Evolutionary conservation across 2,113 vertebrate species (phyloP), one percentile per base, ranked within the genome.

Genomic region (Scophthalmus maximus): DNA sequence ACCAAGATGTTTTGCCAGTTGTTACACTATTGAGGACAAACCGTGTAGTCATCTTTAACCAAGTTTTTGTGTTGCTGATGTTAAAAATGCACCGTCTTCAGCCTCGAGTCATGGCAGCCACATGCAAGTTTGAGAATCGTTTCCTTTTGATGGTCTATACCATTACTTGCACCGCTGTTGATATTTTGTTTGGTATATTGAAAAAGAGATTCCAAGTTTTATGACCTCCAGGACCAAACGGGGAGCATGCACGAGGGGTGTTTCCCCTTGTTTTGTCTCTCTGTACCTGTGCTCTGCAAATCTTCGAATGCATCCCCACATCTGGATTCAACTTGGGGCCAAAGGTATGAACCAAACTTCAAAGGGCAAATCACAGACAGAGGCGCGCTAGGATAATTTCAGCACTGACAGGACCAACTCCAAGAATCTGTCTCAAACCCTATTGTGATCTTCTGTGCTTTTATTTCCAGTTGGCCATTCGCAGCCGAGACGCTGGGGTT

Each of bases 311-410:
- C 60, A 59, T 66, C 8, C 76, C 23, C 25, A 88, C 90, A 91
- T 92, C 90, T 92, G 90, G 91, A 81, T 69, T 86, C 71, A 73
- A 87, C 84, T 75, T 87, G 83, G 69, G 60, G 85, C 78, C 77
- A 71, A 83, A 78, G 67, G 74, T 73, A 87, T 82, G 70, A 66
- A 63, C 66, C 68, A 25, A 17, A 90, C 86, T 84, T 92, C 87
- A 92, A 89, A 91, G 81, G 79, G 51, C 38, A 36, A 70, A 71
- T 60, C 66, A 61, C 51, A 83, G 76, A 81, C 64, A 59, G 71
- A 70, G 68, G 42, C 46, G 47, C 65, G 56, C 17, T 10, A 1
- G 22, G 68, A 82, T 40, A 86, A 77, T 77, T 83, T 84, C 67
- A 64, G 47, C 40, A 30, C 83, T 34, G 82, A 78, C 64, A 81